phyloP scores from a whole-genome alignment of 1,140 invertebrate species.

The Prorops nasuta region DNA sequence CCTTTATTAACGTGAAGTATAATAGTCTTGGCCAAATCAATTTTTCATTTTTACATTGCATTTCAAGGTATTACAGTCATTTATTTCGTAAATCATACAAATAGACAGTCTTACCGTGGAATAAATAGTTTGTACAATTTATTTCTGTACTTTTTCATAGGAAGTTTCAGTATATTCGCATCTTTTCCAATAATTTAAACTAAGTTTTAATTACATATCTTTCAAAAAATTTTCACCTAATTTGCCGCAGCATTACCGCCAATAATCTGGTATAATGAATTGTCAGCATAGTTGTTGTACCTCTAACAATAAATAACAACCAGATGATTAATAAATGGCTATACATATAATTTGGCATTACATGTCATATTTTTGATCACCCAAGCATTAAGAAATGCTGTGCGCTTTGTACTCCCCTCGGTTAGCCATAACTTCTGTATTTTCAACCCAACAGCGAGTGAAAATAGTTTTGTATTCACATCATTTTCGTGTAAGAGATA shows the following conservation, averaged over 20 bases:
- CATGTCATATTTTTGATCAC: neutral
- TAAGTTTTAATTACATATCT: no score
- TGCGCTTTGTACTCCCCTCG: neutral
- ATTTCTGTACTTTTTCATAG: no score
- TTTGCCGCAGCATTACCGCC: no score
- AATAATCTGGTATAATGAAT: no score
- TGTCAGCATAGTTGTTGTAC: no score
- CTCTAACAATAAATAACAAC: neutral
- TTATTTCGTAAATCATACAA: neutral
- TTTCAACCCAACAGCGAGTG: neutral
- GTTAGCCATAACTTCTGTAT: neutral
- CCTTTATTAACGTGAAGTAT: no score
- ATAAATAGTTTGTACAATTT: neutral
- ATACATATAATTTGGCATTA: slow-evolving; percentile 1
- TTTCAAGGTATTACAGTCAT: no score
- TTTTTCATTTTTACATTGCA: no score
- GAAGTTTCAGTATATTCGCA: no score
- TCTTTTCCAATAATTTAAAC: no score
- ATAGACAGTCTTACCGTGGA: neutral
- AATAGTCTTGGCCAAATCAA: no score
- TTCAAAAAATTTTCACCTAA: no score
- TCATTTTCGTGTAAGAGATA: neutral
- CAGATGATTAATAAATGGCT: neutral
- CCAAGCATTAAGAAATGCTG: neutral
- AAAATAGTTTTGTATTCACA: neutral